Evolutionary conservation across 2,797 vertebrate species (phyloP), one percentile per base, ranked within the genome.

Genomic region (Serranus cabrilla): DNA sequence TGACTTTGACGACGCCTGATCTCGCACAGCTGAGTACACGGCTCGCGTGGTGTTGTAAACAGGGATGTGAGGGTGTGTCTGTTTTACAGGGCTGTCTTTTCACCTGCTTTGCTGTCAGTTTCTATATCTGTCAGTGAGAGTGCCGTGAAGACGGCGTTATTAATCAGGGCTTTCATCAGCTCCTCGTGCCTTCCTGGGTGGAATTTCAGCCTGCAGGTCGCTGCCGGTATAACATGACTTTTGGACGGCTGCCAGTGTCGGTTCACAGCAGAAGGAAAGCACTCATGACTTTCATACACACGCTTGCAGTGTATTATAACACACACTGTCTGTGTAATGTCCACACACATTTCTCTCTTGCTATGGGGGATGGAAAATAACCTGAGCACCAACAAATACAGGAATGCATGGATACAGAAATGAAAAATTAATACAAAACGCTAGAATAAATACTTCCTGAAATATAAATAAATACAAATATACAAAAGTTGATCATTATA

Each of bases 121-220:
- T 61, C 14, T 13, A 3, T 72, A 49, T 63, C 60, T 12, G 37
- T 54, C 55, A 43, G 43, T 13, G n/a, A 49, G 39, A 59, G 37
- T 5, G 10, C 40, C 7, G 7, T 11, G 16, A 46, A 21, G 23
- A 2, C 37, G 8, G 50, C 37, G 56, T 31, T 60, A 56, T 84
- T 64, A 86, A 78, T 83, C n/a, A 45, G 31, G 25, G 27, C 60
- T 68, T 46, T 83, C 71, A 68, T 45, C 63, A 2, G 7, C 20
- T 21, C 45, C 56, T 54, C 7, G 4, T 71, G 56, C 47, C 12
- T 78, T 66, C 25, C 7, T 4, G 31, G 64, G 39, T 78, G 64
- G 62, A 82, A 81, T 82, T 64, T 71, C 71, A 77, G 66, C 67
- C 76, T 40, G 54, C 57, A 73, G 64, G 75, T 52, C 2, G 2